Evolutionary conservation across 2,113 vertebrate genomes (phyloP), one percentile per base, ranked within the genome.

Genomic region (Ceuthmochares aereus): DNA sequence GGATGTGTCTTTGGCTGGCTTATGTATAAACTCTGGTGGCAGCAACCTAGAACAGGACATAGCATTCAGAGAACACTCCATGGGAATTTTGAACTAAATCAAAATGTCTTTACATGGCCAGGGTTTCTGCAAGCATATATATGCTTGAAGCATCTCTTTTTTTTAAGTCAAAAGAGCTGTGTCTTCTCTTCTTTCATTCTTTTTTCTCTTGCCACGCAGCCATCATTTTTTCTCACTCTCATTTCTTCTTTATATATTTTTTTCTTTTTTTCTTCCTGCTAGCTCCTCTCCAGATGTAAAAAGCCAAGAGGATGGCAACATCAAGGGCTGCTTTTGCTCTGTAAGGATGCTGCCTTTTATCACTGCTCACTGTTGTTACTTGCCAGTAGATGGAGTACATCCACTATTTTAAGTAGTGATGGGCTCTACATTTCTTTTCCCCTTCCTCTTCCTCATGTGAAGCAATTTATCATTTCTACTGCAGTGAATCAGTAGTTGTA

Each of bases 381-480:
- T 89, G 80, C 96, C 98, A 91, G 96, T 55, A 98, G 98, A 87
- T 97, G 98, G 98, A 91, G 96, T 93, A 93, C 97, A 95, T 42
- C 95, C 92, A 87, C 97, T 94, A 54, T 10, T 77, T 67, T 83
- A 94, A 94, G 81, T 62, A 43, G 43, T 8, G 3, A 23, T 14
- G 47, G 42, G 21, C 66, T 26, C 8, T n/a, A 5, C 14, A 7
- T 11, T 43, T 30, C 36, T 42, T 82, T 66, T 23, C 4, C 30
- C 15, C 36, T 20, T 59, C 72, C 77, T 55, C 45, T 84, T 70
- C 45, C 67, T 72, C 30, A 73, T 30, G 64, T 82, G 64, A 63
- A 85, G 62, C 85, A 43, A 81, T 96, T 91, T 87, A 73, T 96
- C 95, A 95, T 96, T 94, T 77, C 86, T 92, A 87, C 94, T 95